Evolutionary conservation across 53 echinoderm and acorn worm species (phyloP).

Genomic region (Astropecten irregularis): DNA sequence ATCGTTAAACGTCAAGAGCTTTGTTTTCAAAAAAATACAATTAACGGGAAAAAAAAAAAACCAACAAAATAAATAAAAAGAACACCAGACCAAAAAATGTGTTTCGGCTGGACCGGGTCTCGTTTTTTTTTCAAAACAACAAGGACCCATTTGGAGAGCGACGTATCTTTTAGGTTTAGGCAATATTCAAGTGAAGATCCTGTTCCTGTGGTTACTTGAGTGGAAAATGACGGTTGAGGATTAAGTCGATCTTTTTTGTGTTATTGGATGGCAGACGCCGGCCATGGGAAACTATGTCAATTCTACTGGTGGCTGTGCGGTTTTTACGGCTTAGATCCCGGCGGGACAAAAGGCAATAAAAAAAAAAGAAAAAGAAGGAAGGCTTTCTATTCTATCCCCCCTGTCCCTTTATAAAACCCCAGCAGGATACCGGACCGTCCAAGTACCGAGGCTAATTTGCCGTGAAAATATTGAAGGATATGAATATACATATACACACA

Average conservation of each 20-base stretch:
- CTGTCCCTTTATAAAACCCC: no score
- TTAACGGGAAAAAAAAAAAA: background rate
- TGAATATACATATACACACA: slow-evolving; percentile 4
- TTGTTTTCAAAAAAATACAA: no score
- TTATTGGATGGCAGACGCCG: background rate
- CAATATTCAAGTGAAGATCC: background rate
- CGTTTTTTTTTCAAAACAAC: no score
- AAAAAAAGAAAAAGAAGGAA: no score
- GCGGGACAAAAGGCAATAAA: no score
- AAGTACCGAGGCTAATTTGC: background rate
- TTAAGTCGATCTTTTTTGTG: background rate
- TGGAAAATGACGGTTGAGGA: background rate
- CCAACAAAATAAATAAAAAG: background rate
- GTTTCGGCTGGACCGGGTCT: no score
- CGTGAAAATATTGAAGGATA: background rate
- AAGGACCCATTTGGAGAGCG: background rate
- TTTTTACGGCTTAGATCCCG: no score
- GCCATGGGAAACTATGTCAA: no score
- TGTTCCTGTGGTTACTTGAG: background rate
- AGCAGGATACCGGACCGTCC: background rate
- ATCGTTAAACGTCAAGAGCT: background rate
- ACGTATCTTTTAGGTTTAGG: no score
- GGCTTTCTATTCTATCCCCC: no score
- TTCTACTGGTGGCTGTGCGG: no score
- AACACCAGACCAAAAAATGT: background rate